Percentiles rank a stretch among this genome's conserved stretches.
These are phyloP conservation scores for Drosophila mojavensis DNA, from an alignment of 1,140 invertebrate genomes.

Conservation along the genomic window DNA sequence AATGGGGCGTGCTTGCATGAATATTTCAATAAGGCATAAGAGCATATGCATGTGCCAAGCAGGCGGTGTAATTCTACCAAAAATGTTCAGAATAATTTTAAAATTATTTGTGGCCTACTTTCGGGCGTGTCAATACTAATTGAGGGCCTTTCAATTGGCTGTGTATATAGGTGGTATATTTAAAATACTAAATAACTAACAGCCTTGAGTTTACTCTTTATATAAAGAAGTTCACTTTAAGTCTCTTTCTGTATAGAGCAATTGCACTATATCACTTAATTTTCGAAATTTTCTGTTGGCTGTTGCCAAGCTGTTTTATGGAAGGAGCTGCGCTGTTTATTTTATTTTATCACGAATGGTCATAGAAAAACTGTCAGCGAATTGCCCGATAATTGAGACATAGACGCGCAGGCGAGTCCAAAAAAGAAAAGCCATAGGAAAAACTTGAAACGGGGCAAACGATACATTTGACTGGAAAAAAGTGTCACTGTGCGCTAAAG, in stretches of 20 bases:
- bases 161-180: neutral
- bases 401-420: neutral
- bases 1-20: neutral
- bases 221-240: too few relatives aligned
- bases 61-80: neutral
- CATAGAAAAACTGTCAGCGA: constrained; percentile 35
- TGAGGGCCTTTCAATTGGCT: neutral
- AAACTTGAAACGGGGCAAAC: constrained; percentile 6
- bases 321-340: constrained; percentile 6
- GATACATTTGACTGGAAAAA: constrained; percentile 37
- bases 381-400: constrained; percentile 49
- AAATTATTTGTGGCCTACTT: constrained; percentile 15
- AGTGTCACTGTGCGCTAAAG: constrained; percentile 28
- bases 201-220: too few relatives aligned
- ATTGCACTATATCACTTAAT: too few relatives aligned
- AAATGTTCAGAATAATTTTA: neutral
- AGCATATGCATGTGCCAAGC: neutral
- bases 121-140: neutral
- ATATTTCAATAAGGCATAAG: neutral
- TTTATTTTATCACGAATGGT: constrained; percentile 19
- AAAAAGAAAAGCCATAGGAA: neutral
- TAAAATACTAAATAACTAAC: neutral
- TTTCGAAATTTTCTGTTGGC: neutral
- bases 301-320: neutral
- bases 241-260: too few relatives aligned